These are phyloP conservation scores for Pipistrellus pygmaeus DNA, from an alignment of 2,797 vertebrate genomes.

Conservation along the genomic window DNA sequence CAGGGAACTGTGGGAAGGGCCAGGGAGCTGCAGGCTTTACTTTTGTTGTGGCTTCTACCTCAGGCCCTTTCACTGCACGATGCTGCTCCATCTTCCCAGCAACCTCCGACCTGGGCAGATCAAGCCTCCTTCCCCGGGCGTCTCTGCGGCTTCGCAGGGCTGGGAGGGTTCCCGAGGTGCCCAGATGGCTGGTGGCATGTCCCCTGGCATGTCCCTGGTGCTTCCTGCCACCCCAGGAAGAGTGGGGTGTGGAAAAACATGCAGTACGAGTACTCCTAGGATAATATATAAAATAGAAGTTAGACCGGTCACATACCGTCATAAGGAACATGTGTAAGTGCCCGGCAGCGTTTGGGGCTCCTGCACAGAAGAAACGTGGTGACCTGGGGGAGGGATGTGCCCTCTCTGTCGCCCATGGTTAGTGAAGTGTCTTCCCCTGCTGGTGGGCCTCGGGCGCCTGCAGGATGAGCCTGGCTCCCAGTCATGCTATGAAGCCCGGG, in stretches of 20 bases:
- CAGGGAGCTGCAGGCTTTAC: neutral
- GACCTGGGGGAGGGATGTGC: neutral
- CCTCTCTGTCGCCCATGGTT: neutral
- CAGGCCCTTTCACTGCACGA: neutral
- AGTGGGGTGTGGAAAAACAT: neutral
- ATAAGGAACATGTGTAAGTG: neutral
- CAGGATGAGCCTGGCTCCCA: neutral
- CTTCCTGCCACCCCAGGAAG: neutral
- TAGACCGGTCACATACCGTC: neutral
- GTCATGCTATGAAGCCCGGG: neutral
- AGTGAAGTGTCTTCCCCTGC: neutral
- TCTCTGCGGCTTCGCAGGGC: neutral
- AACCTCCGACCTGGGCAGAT: conserved; percentile 16
- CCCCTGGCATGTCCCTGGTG: conserved; percentile 33
- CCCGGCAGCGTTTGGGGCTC: neutral
- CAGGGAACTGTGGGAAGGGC: neutral
- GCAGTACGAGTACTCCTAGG: neutral
- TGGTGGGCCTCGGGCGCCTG: neutral
- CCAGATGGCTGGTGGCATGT: neutral
- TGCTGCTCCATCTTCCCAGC: conserved; percentile 59
- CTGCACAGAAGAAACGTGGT: neutral
- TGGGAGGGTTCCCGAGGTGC: neutral
- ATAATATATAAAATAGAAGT: neutral
- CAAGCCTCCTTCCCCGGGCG: conserved; percentile 52
- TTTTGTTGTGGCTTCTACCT: neutral